Conservation (phyloP, 2,888 invertebrate species). For the Stenolophus ochropezus region DNA sequence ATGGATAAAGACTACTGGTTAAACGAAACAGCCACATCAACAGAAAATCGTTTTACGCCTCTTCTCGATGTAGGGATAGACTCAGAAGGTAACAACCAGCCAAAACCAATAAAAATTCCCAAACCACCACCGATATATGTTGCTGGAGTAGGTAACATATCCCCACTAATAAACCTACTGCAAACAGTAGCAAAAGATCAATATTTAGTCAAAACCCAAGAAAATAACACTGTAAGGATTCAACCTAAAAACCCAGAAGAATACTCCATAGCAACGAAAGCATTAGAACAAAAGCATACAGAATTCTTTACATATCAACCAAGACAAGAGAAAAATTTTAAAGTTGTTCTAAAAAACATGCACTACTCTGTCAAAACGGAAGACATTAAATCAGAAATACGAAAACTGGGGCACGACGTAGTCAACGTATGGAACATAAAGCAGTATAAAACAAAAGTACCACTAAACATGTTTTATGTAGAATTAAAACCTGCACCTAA, state of each 20-base stretch:
- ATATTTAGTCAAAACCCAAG: neutral
- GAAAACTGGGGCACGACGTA: neutral
- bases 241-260: neutral
- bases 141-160: neutral
- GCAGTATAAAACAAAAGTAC: neutral
- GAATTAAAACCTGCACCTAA: neutral
- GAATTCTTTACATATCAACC: neutral
- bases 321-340: neutral
- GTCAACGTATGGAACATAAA: neutral
- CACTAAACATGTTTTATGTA: conserved; percentile 1
- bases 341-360: neutral
- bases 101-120: no score
- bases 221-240: neutral
- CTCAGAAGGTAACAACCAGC: no score
- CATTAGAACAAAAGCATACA: neutral
- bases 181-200: no score
- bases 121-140: neutral
- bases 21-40: no score
- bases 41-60: no score
- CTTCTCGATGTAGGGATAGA: no score
- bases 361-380: neutral
- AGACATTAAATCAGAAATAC: neutral
- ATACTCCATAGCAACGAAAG: neutral
- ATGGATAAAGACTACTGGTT: no score
- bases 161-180: neutral